Base-by-base conservation (phyloP, 92 coral and sea anemone genomes). In the Desmophyllum pertusum region DNA sequence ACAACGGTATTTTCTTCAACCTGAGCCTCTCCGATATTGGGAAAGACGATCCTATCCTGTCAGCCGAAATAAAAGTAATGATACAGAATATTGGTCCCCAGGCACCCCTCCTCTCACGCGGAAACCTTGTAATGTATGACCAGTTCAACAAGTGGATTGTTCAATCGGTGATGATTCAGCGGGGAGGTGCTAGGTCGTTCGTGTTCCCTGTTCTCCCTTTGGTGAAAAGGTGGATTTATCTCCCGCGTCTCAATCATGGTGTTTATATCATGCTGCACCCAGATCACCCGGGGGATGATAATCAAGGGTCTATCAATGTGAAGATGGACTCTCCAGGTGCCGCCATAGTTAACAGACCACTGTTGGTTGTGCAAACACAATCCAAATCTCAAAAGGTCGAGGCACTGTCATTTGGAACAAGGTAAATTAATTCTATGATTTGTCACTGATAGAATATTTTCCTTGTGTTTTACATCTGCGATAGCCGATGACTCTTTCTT, bases 211-310 rank as follows among this genome's bases (percentile, higher is more conserved):
- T 35, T 51, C 76, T 17, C 6, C 1, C 50, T 21, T 69, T 80
- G 39, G 84, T 69, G 39, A 70, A 68, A 37, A 80, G 38, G 18
- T 80, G 84, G 84, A 9, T 80, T 67, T 18, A 31, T 40, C 68
- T 53, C 10, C 68, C 62, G 63, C 52, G 51, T 27, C 18, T 23
- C 25, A 70, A 51, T 33, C 76, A 50, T 6, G 84, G 84, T 52
- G 76, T 80, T 2, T 80, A 36, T 19, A 31, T 80, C 46, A 68
- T 21, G 73, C 11, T 78, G 5, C 29, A 25, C n/a, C 43, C 61
- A 15, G 13, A 78, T 45, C 23, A 42, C 29, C 31, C 14, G 39
- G 21, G 5, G 0, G 30, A 25, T 31, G 33, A 43, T n/a, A n/a
- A n/a, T n/a, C n/a, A n/a, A 3, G 2, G 8, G 23, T 42, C 83